A percentile compares a stretch with the other conserved stretches of the same genome.
Evolutionary conservation across 2,113 vertebrate genomes (phyloP).

Genomic region (Pelecanus crispus): DNA sequence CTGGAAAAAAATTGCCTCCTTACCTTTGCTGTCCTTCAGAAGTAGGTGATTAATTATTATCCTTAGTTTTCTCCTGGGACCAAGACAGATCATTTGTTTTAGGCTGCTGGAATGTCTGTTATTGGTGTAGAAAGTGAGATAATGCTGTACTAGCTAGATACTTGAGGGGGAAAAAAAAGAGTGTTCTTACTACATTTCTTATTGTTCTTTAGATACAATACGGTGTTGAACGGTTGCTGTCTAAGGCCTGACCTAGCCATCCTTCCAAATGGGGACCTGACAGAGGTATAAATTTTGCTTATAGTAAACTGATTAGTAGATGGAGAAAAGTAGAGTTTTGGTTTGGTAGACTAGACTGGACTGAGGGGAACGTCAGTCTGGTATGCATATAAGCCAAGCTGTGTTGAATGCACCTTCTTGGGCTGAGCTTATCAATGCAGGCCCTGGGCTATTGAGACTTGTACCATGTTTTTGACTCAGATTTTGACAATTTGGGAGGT

Average conservation of each 20-base stretch:
- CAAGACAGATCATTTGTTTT: background rate
- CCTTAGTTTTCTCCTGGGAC: background rate
- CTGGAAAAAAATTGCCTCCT: background rate
- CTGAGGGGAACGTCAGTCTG: background rate
- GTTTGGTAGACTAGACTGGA: background rate
- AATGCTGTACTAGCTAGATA: background rate
- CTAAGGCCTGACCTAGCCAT: constrained; percentile 85
- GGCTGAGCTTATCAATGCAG: background rate
- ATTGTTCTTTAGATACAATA: constrained; percentile 80
- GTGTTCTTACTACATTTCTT: background rate
- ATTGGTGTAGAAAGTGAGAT: background rate
- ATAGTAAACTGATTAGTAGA: background rate
- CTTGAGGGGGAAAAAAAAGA: accelerated
- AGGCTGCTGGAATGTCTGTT: background rate
- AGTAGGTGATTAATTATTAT: background rate
- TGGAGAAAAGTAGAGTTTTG: background rate
- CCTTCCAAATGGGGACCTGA: constrained; percentile 86
- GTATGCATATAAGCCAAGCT: background rate
- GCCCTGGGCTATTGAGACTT: background rate
- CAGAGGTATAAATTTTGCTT: constrained; percentile 76
- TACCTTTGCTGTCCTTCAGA: background rate
- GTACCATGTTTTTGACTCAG: background rate
- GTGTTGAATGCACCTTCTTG: background rate
- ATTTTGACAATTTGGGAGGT: background rate
- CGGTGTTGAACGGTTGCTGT: constrained; percentile 84